phyloP scores from a whole-genome alignment of 2,797 vertebrate species.

The Craterocephalus amniculus region DNA sequence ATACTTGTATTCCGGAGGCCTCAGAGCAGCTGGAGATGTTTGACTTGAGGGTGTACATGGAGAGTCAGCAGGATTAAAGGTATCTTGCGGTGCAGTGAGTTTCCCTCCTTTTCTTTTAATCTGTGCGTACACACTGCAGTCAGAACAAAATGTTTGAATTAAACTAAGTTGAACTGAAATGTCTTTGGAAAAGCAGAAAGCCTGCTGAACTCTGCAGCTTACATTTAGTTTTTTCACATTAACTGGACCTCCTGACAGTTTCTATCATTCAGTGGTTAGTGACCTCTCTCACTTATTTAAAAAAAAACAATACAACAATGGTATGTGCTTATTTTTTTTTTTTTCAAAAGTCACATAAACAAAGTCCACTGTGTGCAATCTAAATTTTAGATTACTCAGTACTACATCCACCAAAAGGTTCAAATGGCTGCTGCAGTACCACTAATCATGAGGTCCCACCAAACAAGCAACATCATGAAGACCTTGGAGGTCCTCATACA shows the following conservation, averaged over 20 bases:
- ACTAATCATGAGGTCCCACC: too few species aligned
- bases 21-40: slow-evolving; percentile 29
- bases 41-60: slow-evolving; percentile 31
- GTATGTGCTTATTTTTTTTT: too few species aligned
- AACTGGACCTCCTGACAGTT: slow-evolving; percentile 22
- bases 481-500: too few species aligned
- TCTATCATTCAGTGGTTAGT: too few species aligned
- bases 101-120: slow-evolving; percentile 1
- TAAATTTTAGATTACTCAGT: too few species aligned
- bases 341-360: too few species aligned
- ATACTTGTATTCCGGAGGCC: slow-evolving; percentile 9
- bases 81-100: slow-evolving; percentile 1
- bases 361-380: too few species aligned
- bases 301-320: too few species aligned
- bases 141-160: slow-evolving; percentile 24
- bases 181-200: slow-evolving; percentile 21
- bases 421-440: too few species aligned
- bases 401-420: too few species aligned
- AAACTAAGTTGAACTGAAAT: neutral
- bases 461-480: too few species aligned
- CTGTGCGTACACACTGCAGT: slow-evolving; percentile 15
- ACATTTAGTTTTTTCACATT: slow-evolving; percentile 10
- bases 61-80: slow-evolving; percentile 17
- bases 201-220: slow-evolving; percentile 28
- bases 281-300: too few species aligned